Evolutionary conservation across 2,797 vertebrate species (phyloP).

Genomic region (Tapirus indicus): DNA sequence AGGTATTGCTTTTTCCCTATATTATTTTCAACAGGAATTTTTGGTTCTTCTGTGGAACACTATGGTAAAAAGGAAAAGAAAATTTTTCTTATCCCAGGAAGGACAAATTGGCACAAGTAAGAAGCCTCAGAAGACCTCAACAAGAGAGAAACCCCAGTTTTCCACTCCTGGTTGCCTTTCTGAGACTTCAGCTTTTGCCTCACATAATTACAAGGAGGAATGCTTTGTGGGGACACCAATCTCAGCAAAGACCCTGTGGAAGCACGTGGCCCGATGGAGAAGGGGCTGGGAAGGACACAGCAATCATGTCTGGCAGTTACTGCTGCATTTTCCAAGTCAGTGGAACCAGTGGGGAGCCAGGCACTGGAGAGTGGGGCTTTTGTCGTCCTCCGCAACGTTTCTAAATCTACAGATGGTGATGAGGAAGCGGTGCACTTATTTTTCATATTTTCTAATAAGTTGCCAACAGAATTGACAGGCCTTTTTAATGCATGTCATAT

Average conservation of each 20-base stretch:
- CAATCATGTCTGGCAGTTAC: background rate
- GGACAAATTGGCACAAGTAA: background rate
- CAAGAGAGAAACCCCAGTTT: background rate
- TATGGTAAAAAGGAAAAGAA: background rate
- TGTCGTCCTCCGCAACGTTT: background rate
- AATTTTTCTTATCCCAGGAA: background rate
- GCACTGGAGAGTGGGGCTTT: background rate
- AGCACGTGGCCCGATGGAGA: rapidly evolving
- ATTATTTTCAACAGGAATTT: background rate
- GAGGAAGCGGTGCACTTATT: background rate
- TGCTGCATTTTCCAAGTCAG: background rate
- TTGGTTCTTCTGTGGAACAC: background rate
- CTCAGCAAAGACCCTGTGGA: background rate
- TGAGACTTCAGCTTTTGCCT: background rate
- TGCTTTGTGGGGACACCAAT: background rate
- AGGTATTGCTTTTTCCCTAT: background rate
- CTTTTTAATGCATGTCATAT: background rate
- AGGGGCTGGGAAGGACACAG: background rate
- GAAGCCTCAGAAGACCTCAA: background rate
- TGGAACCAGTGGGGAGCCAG: background rate
- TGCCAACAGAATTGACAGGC: background rate
- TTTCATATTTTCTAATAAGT: background rate
- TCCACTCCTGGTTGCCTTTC: background rate
- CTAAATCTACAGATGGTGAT: background rate
- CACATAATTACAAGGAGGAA: background rate